Evolutionary conservation across 2,888 invertebrate species (phyloP), one percentile per base, ranked within the genome.

Genomic region (Trisateles emortualis): DNA sequence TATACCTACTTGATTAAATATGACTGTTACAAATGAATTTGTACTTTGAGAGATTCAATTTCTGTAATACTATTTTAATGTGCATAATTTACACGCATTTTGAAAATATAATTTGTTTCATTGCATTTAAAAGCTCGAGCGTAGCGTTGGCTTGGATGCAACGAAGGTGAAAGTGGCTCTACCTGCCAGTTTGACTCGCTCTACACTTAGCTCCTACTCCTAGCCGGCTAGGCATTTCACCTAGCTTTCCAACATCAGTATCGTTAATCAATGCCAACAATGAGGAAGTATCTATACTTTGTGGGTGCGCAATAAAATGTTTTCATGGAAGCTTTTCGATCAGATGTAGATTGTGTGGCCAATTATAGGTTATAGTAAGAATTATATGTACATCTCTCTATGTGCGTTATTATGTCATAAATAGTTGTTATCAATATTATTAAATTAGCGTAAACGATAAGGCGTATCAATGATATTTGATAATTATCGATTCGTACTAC

Each of bases 91-190:
- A 5, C 22, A 22, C 2, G 22, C 19, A 19, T 19, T 3, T 19
- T 19, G 19, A 19, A 19, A 19, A 19, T 19, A 19, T 19, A 2
- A 46, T 53, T 5, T 4, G 4, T 5, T 32, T 11, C 1, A 11
- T 32, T 32, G 32, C 32, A 32, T 32, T 29, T 17, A 45, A 29
- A 38, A 46, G 26, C 17, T 29, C 11, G 2, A 19, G 17, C 19
- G 9, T 17, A 58, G 50, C 57, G 51, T 53, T 53, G 51, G 54
- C 47, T 57, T 55, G 57, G 65, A 72, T 74, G 69, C 70, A 69
- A 65, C 62, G 57, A 73, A 64, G 74, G 88, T 82, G 89, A 90
- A 90, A 90, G 90, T 88, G 76, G 80, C 78, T 72, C 72, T 74
- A 74, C 79, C 69, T 68, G 83, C 76, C 75, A 70, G 69, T 72